A percentile compares a stretch with the other conserved stretches of the same genome.
phyloP scores from a whole-genome alignment of 2,888 invertebrate species.

The Plebejus anna region DNA sequence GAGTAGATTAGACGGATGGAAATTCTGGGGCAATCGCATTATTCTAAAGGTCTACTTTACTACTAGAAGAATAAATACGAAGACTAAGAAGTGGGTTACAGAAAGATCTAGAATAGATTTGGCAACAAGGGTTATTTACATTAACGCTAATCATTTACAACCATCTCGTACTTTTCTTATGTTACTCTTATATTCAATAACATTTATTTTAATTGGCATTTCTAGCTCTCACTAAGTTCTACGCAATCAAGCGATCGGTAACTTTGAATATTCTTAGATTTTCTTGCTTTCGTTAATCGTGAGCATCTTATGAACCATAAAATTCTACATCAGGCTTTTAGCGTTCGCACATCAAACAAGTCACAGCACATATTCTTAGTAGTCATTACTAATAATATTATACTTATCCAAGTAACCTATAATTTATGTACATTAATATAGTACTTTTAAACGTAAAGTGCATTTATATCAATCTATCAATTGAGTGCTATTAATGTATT shows the following conservation, averaged over 20 bases:
- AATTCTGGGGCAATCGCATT: slow-evolving; percentile 80
- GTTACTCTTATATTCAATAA: slow-evolving; percentile 30
- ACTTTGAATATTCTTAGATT: slow-evolving; percentile 20
- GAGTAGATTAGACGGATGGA: slow-evolving; percentile 79
- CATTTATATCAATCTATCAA: slow-evolving; percentile 57
- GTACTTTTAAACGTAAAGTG: slow-evolving; percentile 56
- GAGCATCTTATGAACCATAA: slow-evolving; percentile 17
- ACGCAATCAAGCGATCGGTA: slow-evolving; percentile 30
- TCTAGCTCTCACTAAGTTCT: slow-evolving; percentile 37
- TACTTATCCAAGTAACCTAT: slow-evolving; percentile 55
- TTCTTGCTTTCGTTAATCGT: slow-evolving; percentile 20
- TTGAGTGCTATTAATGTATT: slow-evolving; percentile 51
- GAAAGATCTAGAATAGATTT: slow-evolving; percentile 41
- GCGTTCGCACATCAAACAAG: slow-evolving; percentile 51
- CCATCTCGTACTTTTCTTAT: slow-evolving; percentile 27
- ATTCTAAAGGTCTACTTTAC: slow-evolving; percentile 49
- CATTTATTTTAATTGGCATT: slow-evolving; percentile 34
- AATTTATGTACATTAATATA: slow-evolving; percentile 57
- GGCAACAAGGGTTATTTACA: slow-evolving; percentile 45
- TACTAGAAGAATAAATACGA: slow-evolving; percentile 44
- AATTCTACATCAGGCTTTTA: slow-evolving; percentile 29
- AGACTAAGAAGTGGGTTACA: slow-evolving; percentile 37
- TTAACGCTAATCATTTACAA: slow-evolving; percentile 28
- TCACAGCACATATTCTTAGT: slow-evolving; percentile 60
- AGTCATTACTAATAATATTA: slow-evolving; percentile 42